These are phyloP conservation scores for Caprella mutica DNA, from an alignment of 2,888 invertebrate genomes.

Conservation along the genomic window DNA sequence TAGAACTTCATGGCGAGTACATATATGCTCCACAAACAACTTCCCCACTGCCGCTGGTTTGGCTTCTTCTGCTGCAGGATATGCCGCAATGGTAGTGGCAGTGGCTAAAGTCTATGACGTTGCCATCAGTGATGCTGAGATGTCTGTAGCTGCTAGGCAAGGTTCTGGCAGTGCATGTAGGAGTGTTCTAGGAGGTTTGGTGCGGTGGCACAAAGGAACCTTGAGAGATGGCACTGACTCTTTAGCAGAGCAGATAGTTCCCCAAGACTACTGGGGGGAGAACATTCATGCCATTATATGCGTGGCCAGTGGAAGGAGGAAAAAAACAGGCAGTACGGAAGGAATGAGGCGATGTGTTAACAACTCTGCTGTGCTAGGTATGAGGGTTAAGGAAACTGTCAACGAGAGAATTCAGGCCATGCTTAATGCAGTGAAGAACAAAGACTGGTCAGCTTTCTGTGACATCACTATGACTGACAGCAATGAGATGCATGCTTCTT, in stretches of 20 bases:
- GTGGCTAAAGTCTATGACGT: slow-evolving; percentile 62
- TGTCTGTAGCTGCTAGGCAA: slow-evolving; percentile 64
- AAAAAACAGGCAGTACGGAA: slow-evolving; percentile 70
- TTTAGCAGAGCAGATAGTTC: slow-evolving; percentile 46
- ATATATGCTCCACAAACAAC: slow-evolving; percentile 82
- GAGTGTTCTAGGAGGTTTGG: slow-evolving; percentile 88
- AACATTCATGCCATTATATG: slow-evolving; percentile 78
- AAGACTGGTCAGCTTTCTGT: slow-evolving; percentile 74
- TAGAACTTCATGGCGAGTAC: slow-evolving; percentile 42
- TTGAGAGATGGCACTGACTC: slow-evolving; percentile 40
- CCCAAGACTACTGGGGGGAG: slow-evolving; percentile 73
- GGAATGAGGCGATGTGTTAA: slow-evolving; percentile 74
- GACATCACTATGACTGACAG: slow-evolving; percentile 92
- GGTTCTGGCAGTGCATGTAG: slow-evolving; percentile 93
- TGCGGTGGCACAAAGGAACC: slow-evolving; percentile 72
- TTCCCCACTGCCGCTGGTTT: slow-evolving; percentile 97
- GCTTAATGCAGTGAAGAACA: slow-evolving; percentile 51
- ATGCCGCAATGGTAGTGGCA: slow-evolving; percentile 75
- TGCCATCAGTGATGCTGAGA: slow-evolving; percentile 52
- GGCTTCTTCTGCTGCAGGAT: slow-evolving; percentile 96
- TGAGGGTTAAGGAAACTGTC: slow-evolving; percentile 60
- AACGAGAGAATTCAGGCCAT: slow-evolving; percentile 56
- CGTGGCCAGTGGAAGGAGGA: slow-evolving; percentile 64
- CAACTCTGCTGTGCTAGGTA: slow-evolving; percentile 69
- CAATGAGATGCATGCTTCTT: slow-evolving; percentile 91